phyloP scores from a whole-genome alignment of 2,797 vertebrate species.

The Coregonus sp. region DNA sequence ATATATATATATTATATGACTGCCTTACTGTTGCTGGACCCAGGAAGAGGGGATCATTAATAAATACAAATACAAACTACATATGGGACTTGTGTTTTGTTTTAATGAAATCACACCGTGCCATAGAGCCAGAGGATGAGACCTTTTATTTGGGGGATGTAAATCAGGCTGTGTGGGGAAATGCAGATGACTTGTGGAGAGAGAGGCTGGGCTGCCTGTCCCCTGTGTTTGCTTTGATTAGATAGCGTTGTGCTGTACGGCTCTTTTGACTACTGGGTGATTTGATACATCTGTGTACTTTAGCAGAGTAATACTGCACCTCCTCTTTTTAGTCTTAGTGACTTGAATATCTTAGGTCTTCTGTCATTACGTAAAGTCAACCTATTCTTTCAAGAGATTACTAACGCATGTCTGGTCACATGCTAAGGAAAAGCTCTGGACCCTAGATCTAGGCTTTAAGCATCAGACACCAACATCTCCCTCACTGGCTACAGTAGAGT shows the following conservation, averaged over 20 bases:
- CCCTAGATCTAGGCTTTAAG: background rate
- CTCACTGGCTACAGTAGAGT: background rate
- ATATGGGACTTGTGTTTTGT: conserved; percentile 51
- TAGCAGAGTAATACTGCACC: background rate
- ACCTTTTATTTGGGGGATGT: conserved; percentile 55
- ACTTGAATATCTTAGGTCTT: background rate
- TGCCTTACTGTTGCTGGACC: too few relatives aligned
- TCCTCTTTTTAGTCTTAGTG: background rate
- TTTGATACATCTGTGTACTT: conserved; percentile 23
- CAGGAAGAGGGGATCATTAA: too few relatives aligned
- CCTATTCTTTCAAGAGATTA: background rate
- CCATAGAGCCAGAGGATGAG: conserved; percentile 48
- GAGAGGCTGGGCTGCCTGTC: conserved; percentile 5
- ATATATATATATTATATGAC: too few relatives aligned
- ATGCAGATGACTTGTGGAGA: conserved; percentile 37
- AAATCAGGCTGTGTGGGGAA: conserved; percentile 45
- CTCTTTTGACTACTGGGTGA: conserved; percentile 29
- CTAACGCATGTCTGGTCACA: background rate
- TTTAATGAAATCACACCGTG: conserved; percentile 60
- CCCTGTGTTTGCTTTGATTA: conserved; percentile 44
- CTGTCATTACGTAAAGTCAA: background rate
- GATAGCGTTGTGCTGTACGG: conserved; percentile 32
- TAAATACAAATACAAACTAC: too few relatives aligned
- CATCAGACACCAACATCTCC: background rate
- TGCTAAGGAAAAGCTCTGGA: background rate